Conservation (phyloP, 2,113 vertebrate species). For the Leptosomus discolor region DNA sequence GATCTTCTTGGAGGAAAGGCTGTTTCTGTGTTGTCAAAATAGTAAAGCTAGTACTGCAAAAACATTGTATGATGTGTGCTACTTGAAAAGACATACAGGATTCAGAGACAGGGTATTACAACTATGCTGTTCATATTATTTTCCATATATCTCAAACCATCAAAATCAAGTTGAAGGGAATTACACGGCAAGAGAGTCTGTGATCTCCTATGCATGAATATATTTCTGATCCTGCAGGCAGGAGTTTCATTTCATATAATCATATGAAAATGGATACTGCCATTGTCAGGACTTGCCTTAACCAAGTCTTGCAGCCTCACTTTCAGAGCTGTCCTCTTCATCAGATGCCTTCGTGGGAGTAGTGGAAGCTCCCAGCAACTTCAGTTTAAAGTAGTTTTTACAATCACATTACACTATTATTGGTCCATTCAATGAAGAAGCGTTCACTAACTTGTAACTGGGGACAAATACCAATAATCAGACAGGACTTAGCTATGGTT, state of each 20-base stretch:
- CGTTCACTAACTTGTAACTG: background rate
- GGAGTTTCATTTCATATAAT: background rate
- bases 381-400: background rate
- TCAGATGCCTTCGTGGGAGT: background rate
- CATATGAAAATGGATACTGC: background rate
- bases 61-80: background rate
- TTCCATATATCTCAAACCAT: background rate
- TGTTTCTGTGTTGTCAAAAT: background rate
- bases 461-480: background rate
- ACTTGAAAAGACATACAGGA: background rate
- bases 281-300: background rate
- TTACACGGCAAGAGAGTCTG: background rate
- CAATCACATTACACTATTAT: background rate
- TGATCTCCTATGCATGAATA: background rate
- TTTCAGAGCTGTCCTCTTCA: background rate
- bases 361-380: background rate
- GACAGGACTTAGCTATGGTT: background rate
- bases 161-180: background rate
- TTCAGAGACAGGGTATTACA: background rate
- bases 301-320: background rate
- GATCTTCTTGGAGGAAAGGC: background rate
- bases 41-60: constrained; percentile 5
- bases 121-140: background rate
- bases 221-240: background rate
- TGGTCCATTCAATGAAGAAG: background rate